phyloP scores from a whole-genome alignment of 2,113 vertebrate species.

The Rhinolophus sinicus region DNA sequence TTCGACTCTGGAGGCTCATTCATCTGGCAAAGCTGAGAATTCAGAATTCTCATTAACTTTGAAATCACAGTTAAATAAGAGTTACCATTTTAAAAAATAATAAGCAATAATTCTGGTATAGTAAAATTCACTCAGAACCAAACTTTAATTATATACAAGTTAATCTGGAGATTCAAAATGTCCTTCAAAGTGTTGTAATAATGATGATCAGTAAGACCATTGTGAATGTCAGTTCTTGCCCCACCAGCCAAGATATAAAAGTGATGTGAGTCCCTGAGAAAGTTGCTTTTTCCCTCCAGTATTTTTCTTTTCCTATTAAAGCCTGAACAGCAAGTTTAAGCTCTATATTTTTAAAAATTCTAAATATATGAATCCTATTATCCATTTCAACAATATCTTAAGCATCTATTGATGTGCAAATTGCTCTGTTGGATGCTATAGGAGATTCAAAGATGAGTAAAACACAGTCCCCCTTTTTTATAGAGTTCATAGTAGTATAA shows the following conservation, averaged over 20 bases:
- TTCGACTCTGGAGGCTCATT: neutral
- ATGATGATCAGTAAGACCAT: neutral
- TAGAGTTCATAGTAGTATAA: neutral
- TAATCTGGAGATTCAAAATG: neutral
- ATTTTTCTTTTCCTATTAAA: conserved; percentile 6
- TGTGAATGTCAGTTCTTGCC: neutral
- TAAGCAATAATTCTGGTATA: neutral
- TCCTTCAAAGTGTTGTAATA: neutral
- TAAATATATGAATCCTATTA: neutral
- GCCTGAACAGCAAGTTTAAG: neutral
- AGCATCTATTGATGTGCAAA: neutral
- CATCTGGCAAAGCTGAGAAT: neutral
- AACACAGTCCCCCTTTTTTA: neutral
- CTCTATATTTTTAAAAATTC: neutral
- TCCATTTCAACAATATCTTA: neutral
- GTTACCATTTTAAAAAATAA: neutral
- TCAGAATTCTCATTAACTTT: neutral
- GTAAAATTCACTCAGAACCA: neutral
- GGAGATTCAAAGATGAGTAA: neutral
- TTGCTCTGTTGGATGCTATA: neutral
- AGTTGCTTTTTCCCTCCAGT: neutral
- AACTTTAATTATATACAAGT: neutral
- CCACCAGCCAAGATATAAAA: neutral
- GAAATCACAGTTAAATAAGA: neutral
- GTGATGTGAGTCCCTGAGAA: neutral